These are phyloP conservation scores for Aphelinus certus DNA, from an alignment of 1,140 invertebrate genomes.

Conservation along the genomic window DNA sequence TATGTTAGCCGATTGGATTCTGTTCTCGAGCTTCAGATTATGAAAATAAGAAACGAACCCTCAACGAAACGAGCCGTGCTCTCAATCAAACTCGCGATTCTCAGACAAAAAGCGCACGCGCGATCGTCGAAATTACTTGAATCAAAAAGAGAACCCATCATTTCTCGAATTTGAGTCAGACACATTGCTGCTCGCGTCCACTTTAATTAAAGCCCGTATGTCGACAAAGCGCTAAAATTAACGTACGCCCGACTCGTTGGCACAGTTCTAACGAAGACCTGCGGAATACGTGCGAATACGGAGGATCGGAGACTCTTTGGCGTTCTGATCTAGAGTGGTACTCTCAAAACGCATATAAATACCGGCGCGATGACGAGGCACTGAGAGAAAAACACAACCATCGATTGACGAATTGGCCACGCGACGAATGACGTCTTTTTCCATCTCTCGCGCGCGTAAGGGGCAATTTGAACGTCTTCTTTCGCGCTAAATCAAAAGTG, in stretches of 20 bases:
- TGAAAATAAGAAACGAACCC: too few relatives aligned
- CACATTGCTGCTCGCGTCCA: too few relatives aligned
- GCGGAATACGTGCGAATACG: constrained; percentile 1
- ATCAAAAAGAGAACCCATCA: neutral
- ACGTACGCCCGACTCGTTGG: constrained; percentile 11
- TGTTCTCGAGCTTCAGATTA: too few relatives aligned
- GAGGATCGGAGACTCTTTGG: constrained; percentile 15
- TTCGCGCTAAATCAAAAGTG: too few relatives aligned
- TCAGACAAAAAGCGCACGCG: neutral
- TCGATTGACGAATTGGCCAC: neutral
- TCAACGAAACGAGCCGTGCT: too few relatives aligned
- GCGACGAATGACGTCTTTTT: neutral
- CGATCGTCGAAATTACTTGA: neutral
- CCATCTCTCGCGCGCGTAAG: too few relatives aligned
- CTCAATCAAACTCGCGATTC: too few relatives aligned
- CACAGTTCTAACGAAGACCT: constrained; percentile 25
- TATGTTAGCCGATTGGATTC: too few relatives aligned
- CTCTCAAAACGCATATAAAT: neutral
- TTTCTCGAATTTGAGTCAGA: neutral
- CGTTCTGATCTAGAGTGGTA: constrained; percentile 1
- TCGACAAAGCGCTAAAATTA: constrained; percentile 39
- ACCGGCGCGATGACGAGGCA: constrained; percentile 4
- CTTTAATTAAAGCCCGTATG: constrained; percentile 27
- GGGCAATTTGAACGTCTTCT: too few relatives aligned
- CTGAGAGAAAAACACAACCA: neutral